These are phyloP conservation scores for Drosophila falleni DNA, from an alignment of 2,888 invertebrate genomes.

Conservation along the genomic window DNA sequence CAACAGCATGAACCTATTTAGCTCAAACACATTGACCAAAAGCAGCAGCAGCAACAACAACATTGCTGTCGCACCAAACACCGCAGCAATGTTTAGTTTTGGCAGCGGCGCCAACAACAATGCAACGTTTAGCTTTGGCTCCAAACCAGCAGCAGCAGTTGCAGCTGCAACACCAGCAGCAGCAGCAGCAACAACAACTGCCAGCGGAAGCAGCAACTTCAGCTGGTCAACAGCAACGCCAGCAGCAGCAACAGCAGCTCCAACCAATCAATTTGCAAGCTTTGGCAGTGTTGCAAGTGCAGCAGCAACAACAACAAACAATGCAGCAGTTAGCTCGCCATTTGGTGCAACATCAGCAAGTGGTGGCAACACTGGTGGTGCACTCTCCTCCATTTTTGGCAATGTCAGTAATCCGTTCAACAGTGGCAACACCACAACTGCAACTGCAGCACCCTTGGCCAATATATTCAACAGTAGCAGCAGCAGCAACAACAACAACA, in stretches of 20 bases:
- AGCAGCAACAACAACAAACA: constrained; percentile 16
- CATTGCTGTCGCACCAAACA: constrained; percentile 1
- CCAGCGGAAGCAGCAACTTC: constrained; percentile 18
- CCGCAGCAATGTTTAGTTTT: constrained; percentile 18
- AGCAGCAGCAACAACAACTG: constrained; percentile 5
- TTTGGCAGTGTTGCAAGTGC: constrained; percentile 24
- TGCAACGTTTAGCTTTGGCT: constrained; percentile 25
- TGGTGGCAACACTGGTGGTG: neutral
- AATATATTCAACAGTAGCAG: constrained; percentile 34
- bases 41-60: constrained; percentile 7
- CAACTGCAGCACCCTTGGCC: constrained; percentile 10
- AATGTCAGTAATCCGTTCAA: constrained; percentile 44
- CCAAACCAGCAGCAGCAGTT: constrained; percentile 14
- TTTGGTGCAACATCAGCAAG: constrained; percentile 23
- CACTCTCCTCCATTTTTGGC: constrained; percentile 41
- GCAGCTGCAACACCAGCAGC: neutral
- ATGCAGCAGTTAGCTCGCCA: constrained; percentile 21
- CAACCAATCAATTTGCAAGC: constrained; percentile 2
- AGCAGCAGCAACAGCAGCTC: neutral
- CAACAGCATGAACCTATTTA: constrained; percentile 3
- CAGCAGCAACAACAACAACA: constrained; percentile 16
- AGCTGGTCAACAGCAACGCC: constrained; percentile 15
- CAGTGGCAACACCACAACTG: neutral
- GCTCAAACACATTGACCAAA: constrained; percentile 13
- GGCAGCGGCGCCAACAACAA: constrained; percentile 29